These are phyloP conservation scores for Centropus unirufus DNA, from an alignment of 2,113 vertebrate species.

Conservation along the genomic window DNA sequence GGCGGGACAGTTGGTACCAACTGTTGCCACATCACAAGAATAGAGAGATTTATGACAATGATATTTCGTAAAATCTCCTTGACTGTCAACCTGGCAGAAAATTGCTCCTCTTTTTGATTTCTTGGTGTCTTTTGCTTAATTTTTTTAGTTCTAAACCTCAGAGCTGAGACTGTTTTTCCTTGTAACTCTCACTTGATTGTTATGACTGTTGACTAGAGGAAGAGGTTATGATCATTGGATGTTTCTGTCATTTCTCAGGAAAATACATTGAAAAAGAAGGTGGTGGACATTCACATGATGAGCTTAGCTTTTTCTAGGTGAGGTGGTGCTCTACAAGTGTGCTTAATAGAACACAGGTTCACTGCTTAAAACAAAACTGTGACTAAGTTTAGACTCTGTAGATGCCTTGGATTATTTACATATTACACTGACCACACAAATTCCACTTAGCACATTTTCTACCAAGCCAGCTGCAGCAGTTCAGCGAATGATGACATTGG, in stretches of 20 bases:
- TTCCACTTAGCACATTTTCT: neutral
- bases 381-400: neutral
- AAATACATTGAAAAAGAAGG: neutral
- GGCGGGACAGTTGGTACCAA: neutral
- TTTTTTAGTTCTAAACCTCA: neutral
- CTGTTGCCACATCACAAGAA: neutral
- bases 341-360: neutral
- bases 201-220: neutral
- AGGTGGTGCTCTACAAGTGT: neutral
- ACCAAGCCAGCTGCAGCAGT: neutral
- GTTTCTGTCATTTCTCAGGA: neutral
- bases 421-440: neutral
- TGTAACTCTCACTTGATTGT: neutral
- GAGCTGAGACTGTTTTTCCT: neutral
- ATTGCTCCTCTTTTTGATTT: neutral
- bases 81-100: neutral
- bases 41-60: neutral
- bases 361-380: neutral
- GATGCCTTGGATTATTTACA: constrained; percentile 7
- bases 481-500: neutral
- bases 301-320: neutral
- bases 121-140: neutral
- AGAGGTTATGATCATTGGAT: neutral
- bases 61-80: neutral
- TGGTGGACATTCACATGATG: neutral